Percentiles rank a stretch among this genome's conserved stretches.
Conservation (phyloP, 2,113 vertebrate genomes). For the Phylloscopus whistleri region DNA sequence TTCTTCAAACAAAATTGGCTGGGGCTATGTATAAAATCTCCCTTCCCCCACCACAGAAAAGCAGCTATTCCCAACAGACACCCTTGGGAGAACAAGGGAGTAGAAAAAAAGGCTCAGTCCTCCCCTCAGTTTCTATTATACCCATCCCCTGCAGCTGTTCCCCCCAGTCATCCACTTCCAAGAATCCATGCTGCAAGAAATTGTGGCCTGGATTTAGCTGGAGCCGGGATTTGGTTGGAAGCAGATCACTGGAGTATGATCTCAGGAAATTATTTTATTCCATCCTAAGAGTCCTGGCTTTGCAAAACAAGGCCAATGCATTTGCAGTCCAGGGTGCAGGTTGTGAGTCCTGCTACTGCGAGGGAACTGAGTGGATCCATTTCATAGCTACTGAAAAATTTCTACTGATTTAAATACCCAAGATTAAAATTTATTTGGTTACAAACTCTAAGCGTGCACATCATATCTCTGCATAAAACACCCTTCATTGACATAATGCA, state of each 20-base stretch:
- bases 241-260: background rate
- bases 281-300: background rate
- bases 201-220: background rate
- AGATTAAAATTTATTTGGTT: conserved; percentile 30
- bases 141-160: background rate
- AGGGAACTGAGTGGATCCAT: background rate
- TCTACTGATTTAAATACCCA: background rate
- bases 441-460: background rate
- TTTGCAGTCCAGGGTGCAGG: background rate
- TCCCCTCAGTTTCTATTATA: background rate
- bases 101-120: background rate
- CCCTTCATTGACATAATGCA: conserved; percentile 28
- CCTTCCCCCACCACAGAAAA: background rate
- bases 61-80: background rate
- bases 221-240: background rate
- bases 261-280: background rate
- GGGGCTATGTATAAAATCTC: background rate
- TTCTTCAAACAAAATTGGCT: background rate
- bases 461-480: conserved; percentile 20
- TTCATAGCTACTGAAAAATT: background rate
- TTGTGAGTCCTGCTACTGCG: background rate
- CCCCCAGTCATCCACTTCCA: background rate
- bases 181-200: background rate
- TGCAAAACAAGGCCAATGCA: background rate
- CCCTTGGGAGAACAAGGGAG: background rate